phyloP scores from a whole-genome alignment of 2,113 vertebrate species.

The Trichechus manatus region DNA sequence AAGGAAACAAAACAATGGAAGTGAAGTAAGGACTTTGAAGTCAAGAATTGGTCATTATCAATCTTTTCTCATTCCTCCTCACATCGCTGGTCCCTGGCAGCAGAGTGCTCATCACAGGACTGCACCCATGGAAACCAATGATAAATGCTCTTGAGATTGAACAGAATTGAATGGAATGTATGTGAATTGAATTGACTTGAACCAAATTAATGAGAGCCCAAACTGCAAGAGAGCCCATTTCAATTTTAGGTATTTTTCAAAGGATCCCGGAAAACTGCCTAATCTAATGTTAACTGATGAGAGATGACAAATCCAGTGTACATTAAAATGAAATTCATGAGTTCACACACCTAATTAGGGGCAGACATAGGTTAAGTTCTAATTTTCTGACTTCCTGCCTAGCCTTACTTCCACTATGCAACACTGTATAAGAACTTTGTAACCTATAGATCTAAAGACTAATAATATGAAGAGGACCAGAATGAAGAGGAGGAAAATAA shows the following conservation, averaged over 20 bases:
- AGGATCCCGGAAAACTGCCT: background rate
- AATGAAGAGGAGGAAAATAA: background rate
- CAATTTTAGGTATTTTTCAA: slow-evolving; percentile 32
- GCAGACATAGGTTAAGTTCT: background rate
- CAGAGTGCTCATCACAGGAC: background rate
- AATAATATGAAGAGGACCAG: background rate
- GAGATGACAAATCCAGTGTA: background rate
- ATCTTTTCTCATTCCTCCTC: background rate
- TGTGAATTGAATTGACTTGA: background rate
- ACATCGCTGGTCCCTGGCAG: background rate
- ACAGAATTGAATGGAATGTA: background rate
- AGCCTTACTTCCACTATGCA: background rate
- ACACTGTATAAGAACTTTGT: background rate
- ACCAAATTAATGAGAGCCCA: slow-evolving; percentile 5
- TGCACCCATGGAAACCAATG: background rate
- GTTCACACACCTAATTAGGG: background rate
- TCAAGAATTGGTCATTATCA: background rate
- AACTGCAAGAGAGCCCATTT: background rate
- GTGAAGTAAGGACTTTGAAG: background rate
- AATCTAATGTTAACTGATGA: background rate
- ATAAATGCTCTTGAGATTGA: background rate
- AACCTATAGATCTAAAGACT: background rate
- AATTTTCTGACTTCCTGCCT: background rate
- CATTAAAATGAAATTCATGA: background rate
- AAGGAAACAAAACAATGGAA: background rate